Base-by-base conservation (phyloP, 2,797 vertebrate species). In the Chaenodraco wilsoni region DNA sequence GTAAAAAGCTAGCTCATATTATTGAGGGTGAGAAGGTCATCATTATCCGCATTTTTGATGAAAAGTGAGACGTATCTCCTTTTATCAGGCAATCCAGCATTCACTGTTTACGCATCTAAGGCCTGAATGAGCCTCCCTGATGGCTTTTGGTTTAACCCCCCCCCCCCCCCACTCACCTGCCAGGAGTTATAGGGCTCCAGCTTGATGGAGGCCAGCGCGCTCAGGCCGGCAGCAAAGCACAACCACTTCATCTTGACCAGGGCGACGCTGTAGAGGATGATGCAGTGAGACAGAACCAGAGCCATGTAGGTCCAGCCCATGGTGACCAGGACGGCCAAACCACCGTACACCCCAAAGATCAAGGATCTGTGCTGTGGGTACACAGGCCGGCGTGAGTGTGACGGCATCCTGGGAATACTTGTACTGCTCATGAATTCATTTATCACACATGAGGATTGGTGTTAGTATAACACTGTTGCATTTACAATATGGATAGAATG, bases 181-280 rank as follows among this genome's bases (percentile, higher is more conserved):
- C 97, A 99, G 6, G 95, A 94, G 89, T 93, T 96, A n/a, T 97
- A 96, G 0, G 97, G 97, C 63, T 99, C 97, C 91, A 98, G 72
- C 88, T 98, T 99, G 91, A 99, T 96, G 45, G 97, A 97, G 16
- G 96, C 96, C 0, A 99, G 92, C 45, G 96, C 96, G 85, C 92
- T 91, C 49, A 99, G 93, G 17, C 98, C 97, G 0, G 96, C 95
- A 3, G 88, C 79, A 0, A 98, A 96, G 76, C 96, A 97, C 76
- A 99, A 87, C 96, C 96, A 98, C 77, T 94, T 97, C 87, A 91
- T 95, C 85, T 98, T 98, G 48, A 94, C 72, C 57, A 98, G 80
- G 0, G 96, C 96, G 1, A 96, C 83, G 0, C 95, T 95, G 88
- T 98, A 99, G 84, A 99, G 94, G 16, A 97, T 40, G 63, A 98